These are phyloP conservation scores for Tolypeutes matacus DNA, from an alignment of 2,797 vertebrate genomes.

Conservation along the genomic window DNA sequence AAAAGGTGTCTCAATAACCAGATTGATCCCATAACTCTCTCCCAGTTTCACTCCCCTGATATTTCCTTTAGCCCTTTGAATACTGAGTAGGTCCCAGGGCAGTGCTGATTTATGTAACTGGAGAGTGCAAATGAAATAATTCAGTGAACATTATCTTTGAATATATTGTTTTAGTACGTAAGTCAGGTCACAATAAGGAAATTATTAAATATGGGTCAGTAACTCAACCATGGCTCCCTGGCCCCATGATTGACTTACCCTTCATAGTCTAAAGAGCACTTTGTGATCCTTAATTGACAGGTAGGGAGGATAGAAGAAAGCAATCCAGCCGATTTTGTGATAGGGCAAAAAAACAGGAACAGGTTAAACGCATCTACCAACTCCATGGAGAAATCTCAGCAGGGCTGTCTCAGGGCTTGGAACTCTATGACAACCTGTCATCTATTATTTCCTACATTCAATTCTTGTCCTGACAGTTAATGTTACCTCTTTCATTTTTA, in stretches of 20 bases:
- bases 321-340: not conserved
- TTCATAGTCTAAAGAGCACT: not conserved
- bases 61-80: constrained; percentile 11
- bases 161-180: not conserved
- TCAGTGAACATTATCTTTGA: not conserved
- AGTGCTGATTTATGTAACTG: not conserved
- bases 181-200: not conserved
- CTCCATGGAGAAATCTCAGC: not conserved
- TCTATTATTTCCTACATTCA: not conserved
- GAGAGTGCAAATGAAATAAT: constrained; percentile 11
- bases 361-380: not conserved
- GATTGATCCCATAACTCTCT: not conserved
- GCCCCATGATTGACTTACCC: not conserved
- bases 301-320: not conserved
- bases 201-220: constrained; percentile 2
- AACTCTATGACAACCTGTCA: not conserved
- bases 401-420: not conserved
- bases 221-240: not conserved
- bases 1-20: constrained; percentile 13
- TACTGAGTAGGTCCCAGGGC: not conserved
- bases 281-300: not conserved
- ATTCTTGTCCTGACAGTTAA: not conserved
- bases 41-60: not conserved
- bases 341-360: not conserved
- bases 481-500: constrained; percentile 17